Evolutionary conservation across 2,113 vertebrate genomes (phyloP).

Genomic region (Etheostoma spectabile): DNA sequence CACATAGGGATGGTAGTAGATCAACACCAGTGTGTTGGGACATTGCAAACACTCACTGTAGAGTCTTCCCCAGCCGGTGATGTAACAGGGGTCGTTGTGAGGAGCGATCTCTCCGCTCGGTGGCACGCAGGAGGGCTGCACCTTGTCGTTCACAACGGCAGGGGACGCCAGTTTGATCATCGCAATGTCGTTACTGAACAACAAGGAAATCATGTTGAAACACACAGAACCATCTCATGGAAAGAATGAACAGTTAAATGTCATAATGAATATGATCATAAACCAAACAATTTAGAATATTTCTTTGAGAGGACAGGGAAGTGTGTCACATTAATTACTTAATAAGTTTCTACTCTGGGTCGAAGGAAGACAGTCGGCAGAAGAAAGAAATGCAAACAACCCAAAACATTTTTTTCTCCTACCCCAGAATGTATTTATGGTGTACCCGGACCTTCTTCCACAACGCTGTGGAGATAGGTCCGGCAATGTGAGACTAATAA

Average conservation of each 20-base stretch:
- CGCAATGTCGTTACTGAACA: constrained; percentile 60
- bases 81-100: constrained; percentile 52
- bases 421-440: no score
- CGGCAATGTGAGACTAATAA: no score
- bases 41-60: constrained; percentile 31
- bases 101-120: constrained; percentile 7
- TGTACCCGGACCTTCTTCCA: no score
- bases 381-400: no score
- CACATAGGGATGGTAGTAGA: not conserved
- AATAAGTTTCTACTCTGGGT: no score
- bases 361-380: no score
- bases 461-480: no score
- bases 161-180: constrained; percentile 59
- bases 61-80: constrained; percentile 64
- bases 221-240: not conserved
- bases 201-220: not conserved
- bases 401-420: no score
- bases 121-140: constrained; percentile 48
- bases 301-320: no score
- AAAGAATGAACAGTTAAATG: not conserved
- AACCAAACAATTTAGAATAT: not conserved
- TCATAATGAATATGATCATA: not conserved
- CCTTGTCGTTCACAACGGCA: constrained; percentile 43
- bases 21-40: not conserved
- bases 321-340: no score